phyloP scores from a whole-genome alignment of 1,140 invertebrate genomes.

The Pissodes strobi region DNA sequence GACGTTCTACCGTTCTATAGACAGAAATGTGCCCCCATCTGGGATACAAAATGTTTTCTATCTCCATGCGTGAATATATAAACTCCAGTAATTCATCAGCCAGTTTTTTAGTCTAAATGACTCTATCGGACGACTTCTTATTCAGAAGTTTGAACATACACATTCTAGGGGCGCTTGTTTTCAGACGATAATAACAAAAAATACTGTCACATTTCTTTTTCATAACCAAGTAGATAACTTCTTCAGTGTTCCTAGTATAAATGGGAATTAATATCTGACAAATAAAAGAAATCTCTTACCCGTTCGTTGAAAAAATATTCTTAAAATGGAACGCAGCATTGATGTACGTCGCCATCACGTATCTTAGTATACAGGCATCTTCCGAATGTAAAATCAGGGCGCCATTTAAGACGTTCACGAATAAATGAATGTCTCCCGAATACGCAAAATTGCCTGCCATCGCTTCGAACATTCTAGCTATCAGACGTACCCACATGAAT shows the following conservation, averaged over 20 bases:
- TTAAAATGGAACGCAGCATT: slow-evolving; percentile 98
- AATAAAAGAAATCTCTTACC: slow-evolving; percentile 62
- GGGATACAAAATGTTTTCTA: too few relatives aligned
- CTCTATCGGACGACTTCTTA: too few relatives aligned
- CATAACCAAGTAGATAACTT: too few relatives aligned
- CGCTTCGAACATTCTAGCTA: slow-evolving; percentile 96
- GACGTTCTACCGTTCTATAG: too few relatives aligned
- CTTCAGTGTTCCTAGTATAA: background rate
- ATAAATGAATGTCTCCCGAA: slow-evolving; percentile 95
- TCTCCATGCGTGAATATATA: too few relatives aligned
- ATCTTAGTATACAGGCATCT: slow-evolving; percentile 92
- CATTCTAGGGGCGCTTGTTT: too few relatives aligned
- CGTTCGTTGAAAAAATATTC: slow-evolving; percentile 98
- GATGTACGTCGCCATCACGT: slow-evolving; percentile 95
- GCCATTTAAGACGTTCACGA: slow-evolving; percentile 97
- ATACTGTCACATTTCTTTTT: too few relatives aligned
- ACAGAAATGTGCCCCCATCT: too few relatives aligned
- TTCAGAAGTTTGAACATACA: too few relatives aligned
- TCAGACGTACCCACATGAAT: slow-evolving; percentile 96
- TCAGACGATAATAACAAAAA: too few relatives aligned
- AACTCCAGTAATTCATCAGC: too few relatives aligned
- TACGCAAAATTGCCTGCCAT: slow-evolving; percentile 99
- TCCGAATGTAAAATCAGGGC: slow-evolving; percentile 96
- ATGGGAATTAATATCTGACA: background rate
- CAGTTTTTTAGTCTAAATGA: too few relatives aligned